A percentile compares a stretch with the other conserved stretches of the same genome.
phyloP scores from a whole-genome alignment of 2,888 invertebrate genomes.

The Penaeus monodon region DNA sequence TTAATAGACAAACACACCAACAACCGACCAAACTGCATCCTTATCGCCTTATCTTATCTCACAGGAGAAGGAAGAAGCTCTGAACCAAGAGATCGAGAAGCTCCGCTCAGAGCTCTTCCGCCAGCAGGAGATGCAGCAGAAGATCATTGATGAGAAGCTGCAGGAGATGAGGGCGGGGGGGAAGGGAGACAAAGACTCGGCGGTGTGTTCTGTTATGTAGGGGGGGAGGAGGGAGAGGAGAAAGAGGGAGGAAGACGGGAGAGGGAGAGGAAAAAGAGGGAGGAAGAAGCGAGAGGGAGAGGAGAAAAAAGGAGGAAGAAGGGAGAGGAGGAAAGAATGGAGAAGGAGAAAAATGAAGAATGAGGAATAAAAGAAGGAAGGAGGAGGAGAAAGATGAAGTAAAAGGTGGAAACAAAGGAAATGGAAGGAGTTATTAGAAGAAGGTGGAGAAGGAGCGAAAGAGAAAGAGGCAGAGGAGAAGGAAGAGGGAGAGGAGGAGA shows the following conservation, averaged over 20 bases:
- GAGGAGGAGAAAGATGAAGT: too few relatives aligned
- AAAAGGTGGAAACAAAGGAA: too few relatives aligned
- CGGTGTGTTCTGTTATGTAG: conserved; percentile 44
- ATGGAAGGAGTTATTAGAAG: too few relatives aligned
- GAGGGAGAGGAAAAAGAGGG: not conserved
- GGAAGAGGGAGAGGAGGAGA: too few relatives aligned
- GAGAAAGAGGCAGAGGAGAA: too few relatives aligned
- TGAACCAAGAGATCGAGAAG: conserved; percentile 63
- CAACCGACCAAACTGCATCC: too few relatives aligned
- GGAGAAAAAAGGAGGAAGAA: not conserved
- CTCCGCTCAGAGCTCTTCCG: conserved; percentile 46
- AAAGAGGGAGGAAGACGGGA: not conserved
- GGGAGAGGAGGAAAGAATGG: not conserved
- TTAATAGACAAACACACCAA: not conserved
- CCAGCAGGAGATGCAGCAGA: conserved; percentile 46
- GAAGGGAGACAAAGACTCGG: conserved; percentile 30
- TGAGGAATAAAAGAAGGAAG: not conserved
- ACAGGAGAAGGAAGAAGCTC: conserved; percentile 57
- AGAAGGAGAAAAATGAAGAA: not conserved
- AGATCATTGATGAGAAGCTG: conserved; percentile 43
- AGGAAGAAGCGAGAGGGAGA: too few relatives aligned
- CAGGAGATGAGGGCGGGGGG: conserved; percentile 22
- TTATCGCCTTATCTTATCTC: conserved; percentile 4
- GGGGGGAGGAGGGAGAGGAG: not conserved
- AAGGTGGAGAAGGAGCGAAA: too few relatives aligned